Conservation (phyloP, 2,113 vertebrate genomes). For the Chelonoidis abingdonii region DNA sequence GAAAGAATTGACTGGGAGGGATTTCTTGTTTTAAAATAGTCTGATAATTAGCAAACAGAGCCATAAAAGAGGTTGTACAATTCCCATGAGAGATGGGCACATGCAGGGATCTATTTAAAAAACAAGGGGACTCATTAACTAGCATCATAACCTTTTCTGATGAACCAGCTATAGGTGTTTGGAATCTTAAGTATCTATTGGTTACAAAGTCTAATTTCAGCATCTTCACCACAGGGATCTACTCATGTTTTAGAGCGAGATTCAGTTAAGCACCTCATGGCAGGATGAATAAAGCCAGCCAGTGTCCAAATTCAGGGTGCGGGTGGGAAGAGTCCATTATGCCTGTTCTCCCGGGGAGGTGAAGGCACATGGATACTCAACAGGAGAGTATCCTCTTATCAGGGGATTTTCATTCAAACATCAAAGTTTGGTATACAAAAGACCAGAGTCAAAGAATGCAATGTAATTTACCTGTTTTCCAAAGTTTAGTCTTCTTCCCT, state of each 20-base stretch:
- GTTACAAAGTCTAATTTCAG: neutral
- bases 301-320: neutral
- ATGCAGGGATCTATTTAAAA: neutral
- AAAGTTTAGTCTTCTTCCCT: neutral
- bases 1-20: neutral
- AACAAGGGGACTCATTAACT: neutral
- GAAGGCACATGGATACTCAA: neutral
- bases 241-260: neutral
- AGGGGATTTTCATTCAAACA: neutral
- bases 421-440: too few species aligned
- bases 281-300: neutral
- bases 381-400: neutral
- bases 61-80: neutral
- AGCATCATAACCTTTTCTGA: neutral
- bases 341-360: neutral
- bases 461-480: neutral
- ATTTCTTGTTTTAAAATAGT: constrained; percentile 74
- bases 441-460: neutral
- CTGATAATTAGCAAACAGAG: constrained; percentile 65
- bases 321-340: neutral
- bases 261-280: neutral
- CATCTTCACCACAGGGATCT: neutral
- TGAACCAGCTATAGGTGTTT: neutral
- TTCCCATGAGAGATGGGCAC: constrained; percentile 15
- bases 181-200: too few species aligned